Evolutionary conservation across 2,797 vertebrate genomes (phyloP).

Genomic region (Spheniscus humboldti): DNA sequence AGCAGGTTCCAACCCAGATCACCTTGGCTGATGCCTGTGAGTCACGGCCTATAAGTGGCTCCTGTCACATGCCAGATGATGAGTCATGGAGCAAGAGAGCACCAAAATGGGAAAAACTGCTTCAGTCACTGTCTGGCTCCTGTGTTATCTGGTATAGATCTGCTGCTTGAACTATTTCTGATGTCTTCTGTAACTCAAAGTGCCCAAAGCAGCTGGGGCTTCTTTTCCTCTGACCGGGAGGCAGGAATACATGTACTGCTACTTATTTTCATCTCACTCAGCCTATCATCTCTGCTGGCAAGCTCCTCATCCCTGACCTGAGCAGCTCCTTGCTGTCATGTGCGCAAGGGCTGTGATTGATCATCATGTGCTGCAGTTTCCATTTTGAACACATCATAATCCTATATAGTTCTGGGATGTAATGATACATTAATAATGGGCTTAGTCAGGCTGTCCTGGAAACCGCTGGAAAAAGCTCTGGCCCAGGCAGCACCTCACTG

Average conservation of each 20-base stretch:
- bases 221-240: background rate
- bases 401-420: background rate
- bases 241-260: too few species aligned
- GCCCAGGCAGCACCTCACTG: background rate
- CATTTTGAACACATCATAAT: background rate
- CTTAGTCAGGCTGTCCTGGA: background rate
- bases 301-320: background rate
- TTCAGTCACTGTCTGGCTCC: background rate
- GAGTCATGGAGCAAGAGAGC: background rate
- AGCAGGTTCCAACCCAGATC: background rate
- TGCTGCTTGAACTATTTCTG: background rate
- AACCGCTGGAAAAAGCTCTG: background rate
- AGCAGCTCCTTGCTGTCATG: background rate
- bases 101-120: background rate
- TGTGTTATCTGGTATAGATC: background rate
- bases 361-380: background rate
- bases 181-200: background rate
- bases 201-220: background rate
- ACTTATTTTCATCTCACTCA: background rate
- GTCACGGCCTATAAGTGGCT: background rate
- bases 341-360: background rate
- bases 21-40: background rate
- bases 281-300: background rate
- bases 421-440: background rate
- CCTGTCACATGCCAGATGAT: background rate